Evolutionary conservation across 2,113 vertebrate genomes (phyloP).

Genomic region (Sus scrofa): T2T-Sscrofa CM000816.6:16497501-16498000

Average conservation of each 20-base stretch:
- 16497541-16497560: neutral
- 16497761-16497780: conserved; percentile 41
- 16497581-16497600: neutral
- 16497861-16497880: neutral
- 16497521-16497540: neutral
- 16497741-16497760: neutral
- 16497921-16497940: neutral
- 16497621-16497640: conserved; percentile 17
- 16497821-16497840: conserved; percentile 35
- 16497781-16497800: conserved; percentile 27
- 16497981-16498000: neutral
- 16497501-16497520: conserved; percentile 3
- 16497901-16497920: neutral
- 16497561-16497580: neutral
- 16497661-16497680: conserved; percentile 19
- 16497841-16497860: neutral
- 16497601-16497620: neutral
- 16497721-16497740: neutral
- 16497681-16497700: conserved; percentile 54
- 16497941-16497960: neutral
- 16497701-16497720: neutral
- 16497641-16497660: neutral
- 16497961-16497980: neutral
- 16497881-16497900: neutral
- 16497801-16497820: conserved; percentile 64